phyloP scores from a whole-genome alignment of 1,140 invertebrate genomes.

The Trichomalopsis sarcophagae region DNA sequence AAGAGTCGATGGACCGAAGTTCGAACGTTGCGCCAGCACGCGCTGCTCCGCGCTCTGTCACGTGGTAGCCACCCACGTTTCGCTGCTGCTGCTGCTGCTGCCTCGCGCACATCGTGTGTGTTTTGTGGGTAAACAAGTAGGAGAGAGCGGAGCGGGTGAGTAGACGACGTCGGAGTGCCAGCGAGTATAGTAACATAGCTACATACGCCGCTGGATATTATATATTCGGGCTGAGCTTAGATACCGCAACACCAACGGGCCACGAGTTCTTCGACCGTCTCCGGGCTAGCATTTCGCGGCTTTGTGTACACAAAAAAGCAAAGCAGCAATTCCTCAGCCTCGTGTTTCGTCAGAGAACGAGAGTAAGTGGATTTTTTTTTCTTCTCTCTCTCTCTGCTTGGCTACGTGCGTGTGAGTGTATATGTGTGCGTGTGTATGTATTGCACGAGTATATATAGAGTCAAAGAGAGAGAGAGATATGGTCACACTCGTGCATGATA shows the following conservation, averaged over 20 bases:
- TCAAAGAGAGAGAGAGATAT: background rate
- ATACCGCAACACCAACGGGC: background rate
- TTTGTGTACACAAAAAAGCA: background rate
- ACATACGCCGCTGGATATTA: background rate
- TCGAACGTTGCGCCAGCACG: constrained; percentile 42
- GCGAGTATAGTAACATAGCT: background rate
- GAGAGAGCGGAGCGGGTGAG: constrained; percentile 15
- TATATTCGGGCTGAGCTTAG: background rate
- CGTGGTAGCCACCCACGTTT: constrained; percentile 54
- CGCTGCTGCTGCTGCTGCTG: background rate
- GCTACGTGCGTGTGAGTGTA: background rate
- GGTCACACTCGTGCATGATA: too few relatives aligned
- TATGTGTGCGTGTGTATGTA: background rate
- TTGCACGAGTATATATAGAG: background rate
- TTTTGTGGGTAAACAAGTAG: constrained; percentile 50
- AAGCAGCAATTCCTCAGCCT: background rate
- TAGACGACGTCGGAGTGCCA: background rate
- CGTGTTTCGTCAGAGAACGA: background rate
- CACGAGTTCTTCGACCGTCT: background rate
- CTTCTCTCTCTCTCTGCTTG: background rate
- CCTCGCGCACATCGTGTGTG: constrained; percentile 20
- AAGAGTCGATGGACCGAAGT: constrained; percentile 25
- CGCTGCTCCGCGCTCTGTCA: constrained; percentile 37
- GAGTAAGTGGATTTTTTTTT: background rate
- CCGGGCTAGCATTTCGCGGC: background rate